Base-by-base conservation (phyloP, 2,113 vertebrate species). In the Cyprinodon brontotheroides region DNA sequence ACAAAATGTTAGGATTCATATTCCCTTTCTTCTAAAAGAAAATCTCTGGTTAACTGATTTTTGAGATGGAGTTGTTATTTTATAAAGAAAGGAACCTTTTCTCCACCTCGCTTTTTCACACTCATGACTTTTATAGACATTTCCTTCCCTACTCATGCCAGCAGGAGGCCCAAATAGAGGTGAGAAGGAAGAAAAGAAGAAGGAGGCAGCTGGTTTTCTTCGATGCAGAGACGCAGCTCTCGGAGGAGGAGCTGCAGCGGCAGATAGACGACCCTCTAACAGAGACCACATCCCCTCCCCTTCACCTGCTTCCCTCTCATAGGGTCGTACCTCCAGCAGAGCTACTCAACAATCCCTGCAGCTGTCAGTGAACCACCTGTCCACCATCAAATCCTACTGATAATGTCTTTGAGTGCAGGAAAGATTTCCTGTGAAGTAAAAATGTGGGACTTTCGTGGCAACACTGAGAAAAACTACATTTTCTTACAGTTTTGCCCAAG, bases 121-220 rank as follows among this genome's bases (percentile, higher is more conserved):
- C 20, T 65, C n/a, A 36, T 40, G n/a, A 17, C 17, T 65, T 12
- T 36, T 63, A 4, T 14, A 69, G 38, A 11, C 41, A 48, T 67
- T 57, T n/a, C 43, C 13, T 15, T 4, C 17, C 11, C 3, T 14
- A 3, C 11, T 67, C 68, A 53, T 29, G 15, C n/a, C 8, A 39
- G n/a, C 74, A 83, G 84, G 70, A 57, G 8, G 43, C 38, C 13
- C 65, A 82, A 29, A 68, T 74, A 13, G 71, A 72, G 79, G 57
- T 62, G 79, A 77, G 1, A 50, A 13, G 4, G 12, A 66, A 3
- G 41, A 70, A 14, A 78, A 84, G 69, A 80, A 80, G 50, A 80
- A 80, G 50, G 72, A 90, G 92, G 76, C 92, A 94, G 87, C 89
- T 94, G 68, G 40, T 89, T 66, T 94, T 94, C 81, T 83, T 92